Percentiles rank a stretch among this genome's conserved stretches.
These are phyloP conservation scores for Pygmarrhopalites habei DNA, from an alignment of 1,140 invertebrate genomes.

Conservation along the genomic window DNA sequence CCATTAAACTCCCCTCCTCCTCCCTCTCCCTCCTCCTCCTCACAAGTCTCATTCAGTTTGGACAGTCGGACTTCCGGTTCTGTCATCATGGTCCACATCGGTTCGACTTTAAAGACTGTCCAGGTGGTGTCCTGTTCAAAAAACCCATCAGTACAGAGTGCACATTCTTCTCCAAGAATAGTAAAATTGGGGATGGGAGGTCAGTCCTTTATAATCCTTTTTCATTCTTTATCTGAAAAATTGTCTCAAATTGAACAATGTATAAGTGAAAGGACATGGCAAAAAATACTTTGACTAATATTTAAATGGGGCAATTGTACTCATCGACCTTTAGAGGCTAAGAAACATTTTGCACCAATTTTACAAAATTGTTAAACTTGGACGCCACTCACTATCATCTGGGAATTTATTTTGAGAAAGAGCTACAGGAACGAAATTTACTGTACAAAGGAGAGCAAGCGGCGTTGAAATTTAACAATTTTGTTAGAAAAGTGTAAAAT, in stretches of 20 bases:
- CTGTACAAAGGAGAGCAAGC: no score
- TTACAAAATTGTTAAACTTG: no score
- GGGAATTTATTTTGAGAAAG: background rate
- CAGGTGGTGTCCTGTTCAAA: conserved; percentile 4
- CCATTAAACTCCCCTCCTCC: no score
- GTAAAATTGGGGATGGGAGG: background rate
- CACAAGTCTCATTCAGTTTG: no score
- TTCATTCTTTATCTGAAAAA: no score
- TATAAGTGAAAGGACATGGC: no score
- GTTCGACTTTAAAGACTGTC: background rate
- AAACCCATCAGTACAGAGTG: background rate
- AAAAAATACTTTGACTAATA: background rate
- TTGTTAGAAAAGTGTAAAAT: no score
- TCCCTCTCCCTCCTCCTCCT: no score
- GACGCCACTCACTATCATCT: background rate
- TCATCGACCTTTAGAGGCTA: background rate
- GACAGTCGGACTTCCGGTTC: conserved; percentile 2
- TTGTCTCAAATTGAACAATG: no score
- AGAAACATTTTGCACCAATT: background rate
- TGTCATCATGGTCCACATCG: conserved; percentile 3
- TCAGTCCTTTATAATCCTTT: no score
- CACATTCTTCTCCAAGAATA: background rate
- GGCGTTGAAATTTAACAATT: no score
- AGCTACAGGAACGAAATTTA: background rate
- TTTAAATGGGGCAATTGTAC: background rate